Conservation (phyloP, 2,113 vertebrate genomes). For the Zosterops borbonicus region DNA sequence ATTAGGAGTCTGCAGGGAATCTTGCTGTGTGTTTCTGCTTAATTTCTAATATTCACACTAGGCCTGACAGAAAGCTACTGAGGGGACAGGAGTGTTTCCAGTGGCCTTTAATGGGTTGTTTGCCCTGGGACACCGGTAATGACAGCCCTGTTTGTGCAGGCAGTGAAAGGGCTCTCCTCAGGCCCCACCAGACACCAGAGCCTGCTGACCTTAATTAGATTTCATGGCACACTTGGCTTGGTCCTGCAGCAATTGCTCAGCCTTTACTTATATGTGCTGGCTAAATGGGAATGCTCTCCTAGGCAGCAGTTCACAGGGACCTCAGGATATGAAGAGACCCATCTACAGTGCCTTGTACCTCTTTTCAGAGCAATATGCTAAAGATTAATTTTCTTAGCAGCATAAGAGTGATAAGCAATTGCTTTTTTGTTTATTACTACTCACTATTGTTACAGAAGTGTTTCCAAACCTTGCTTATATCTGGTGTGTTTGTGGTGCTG, state of each 20-base stretch:
- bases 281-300: neutral
- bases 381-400: neutral
- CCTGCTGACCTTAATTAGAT: slow-evolving; percentile 39
- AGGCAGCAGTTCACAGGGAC: neutral
- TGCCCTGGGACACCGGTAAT: neutral
- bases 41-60: slow-evolving; percentile 29
- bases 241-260: neutral
- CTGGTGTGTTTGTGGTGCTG: neutral
- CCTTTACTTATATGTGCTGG: neutral
- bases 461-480: neutral
- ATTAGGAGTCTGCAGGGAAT: slow-evolving; percentile 28
- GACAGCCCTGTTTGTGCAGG: neutral
- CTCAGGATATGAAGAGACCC: neutral
- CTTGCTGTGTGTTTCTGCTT: neutral
- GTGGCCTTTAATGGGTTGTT: neutral
- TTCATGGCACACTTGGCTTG: slow-evolving; percentile 14
- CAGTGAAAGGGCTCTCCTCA: neutral
- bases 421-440: neutral
- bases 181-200: slow-evolving; percentile 6
- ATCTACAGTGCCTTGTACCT: neutral
- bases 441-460: neutral
- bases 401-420: neutral
- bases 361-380: neutral
- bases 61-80: slow-evolving; percentile 5
- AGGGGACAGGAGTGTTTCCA: neutral